Evolutionary conservation across 2,797 vertebrate species (phyloP).

Genomic region (Microhierax caerulescens): DNA sequence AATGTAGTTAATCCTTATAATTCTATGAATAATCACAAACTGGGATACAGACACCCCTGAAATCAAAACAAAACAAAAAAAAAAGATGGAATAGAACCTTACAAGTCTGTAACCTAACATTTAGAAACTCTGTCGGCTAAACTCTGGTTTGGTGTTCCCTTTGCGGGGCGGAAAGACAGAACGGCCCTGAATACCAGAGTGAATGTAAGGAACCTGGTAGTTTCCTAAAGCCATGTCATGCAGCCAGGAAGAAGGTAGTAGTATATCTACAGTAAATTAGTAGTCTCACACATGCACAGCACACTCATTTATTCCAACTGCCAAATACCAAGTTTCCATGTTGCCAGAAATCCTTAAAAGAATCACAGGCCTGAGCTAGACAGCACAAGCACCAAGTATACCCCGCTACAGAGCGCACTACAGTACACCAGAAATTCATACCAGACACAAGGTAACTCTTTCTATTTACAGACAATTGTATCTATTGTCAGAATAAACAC

Average conservation of each 20-base stretch:
- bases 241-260: neutral
- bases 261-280: neutral
- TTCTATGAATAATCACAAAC: neutral
- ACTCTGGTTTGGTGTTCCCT: neutral
- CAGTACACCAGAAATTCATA: neutral
- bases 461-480: neutral
- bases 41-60: neutral
- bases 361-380: neutral
- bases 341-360: neutral
- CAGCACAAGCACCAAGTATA: neutral
- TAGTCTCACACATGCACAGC: neutral
- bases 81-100: neutral
- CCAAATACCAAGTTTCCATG: neutral
- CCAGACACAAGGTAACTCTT: neutral
- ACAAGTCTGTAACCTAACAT: neutral
- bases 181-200: neutral
- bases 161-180: neutral
- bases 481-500: neutral
- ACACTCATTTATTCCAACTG: neutral
- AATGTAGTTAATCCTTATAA: neutral
- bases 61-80: neutral
- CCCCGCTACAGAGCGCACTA: neutral
- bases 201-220: neutral
- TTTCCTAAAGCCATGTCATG: neutral
- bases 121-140: neutral